phyloP scores from a whole-genome alignment of 1,140 invertebrate species.

The Cecropterus lyciades region DNA sequence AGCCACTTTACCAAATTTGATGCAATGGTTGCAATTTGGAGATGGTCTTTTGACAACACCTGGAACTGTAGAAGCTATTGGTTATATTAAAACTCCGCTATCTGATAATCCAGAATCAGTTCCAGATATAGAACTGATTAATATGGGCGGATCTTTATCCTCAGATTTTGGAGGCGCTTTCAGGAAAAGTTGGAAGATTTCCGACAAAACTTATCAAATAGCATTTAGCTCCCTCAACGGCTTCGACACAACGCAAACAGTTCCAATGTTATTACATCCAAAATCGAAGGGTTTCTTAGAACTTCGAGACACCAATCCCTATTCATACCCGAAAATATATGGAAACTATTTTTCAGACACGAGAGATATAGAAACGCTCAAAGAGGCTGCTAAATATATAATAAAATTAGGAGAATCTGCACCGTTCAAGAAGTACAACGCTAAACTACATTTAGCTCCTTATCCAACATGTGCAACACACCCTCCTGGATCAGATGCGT shows the following conservation, averaged over 20 bases:
- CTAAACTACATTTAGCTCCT: constrained; percentile 80
- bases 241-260: constrained; percentile 87
- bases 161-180: constrained; percentile 70
- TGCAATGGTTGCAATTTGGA: constrained; percentile 84
- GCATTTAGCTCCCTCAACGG: constrained; percentile 69
- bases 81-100: constrained; percentile 84
- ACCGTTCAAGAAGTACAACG: constrained; percentile 86
- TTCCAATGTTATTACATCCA: constrained; percentile 90
- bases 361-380: constrained; percentile 87
- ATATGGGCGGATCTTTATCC: constrained; percentile 75
- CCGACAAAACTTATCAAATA: constrained; percentile 59
- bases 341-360: constrained; percentile 89
- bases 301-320: constrained; percentile 89
- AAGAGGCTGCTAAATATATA: constrained; percentile 88
- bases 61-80: constrained; percentile 84
- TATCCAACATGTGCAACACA: constrained; percentile 85
- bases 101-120: constrained; percentile 75
- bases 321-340: constrained; percentile 89
- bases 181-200: constrained; percentile 68
- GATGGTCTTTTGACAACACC: constrained; percentile 81
- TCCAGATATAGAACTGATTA: constrained; percentile 85
- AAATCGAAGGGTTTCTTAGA: constrained; percentile 89
- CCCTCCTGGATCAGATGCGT: constrained; percentile 86
- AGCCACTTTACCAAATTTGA: constrained; percentile 79
- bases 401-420: constrained; percentile 85